phyloP scores from a whole-genome alignment of 2,888 invertebrate genomes.

The Dusona sp. region DNA sequence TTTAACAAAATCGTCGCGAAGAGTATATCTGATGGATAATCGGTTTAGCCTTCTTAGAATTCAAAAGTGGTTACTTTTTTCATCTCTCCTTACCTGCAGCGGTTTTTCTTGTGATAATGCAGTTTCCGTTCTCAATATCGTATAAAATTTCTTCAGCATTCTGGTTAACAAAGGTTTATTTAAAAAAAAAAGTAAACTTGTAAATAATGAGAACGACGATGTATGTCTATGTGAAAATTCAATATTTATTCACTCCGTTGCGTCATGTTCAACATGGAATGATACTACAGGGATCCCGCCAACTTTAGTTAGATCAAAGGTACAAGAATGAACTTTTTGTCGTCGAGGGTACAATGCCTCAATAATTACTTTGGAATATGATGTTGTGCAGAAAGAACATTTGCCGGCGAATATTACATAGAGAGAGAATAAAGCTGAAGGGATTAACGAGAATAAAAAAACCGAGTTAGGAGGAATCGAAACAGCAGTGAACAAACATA shows the following conservation, averaged over 20 bases:
- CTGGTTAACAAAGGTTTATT: not conserved
- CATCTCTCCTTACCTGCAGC: no score
- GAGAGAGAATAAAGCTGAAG: not conserved
- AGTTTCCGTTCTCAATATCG: no score
- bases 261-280: no score
- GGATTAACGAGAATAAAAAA: not conserved
- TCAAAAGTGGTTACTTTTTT: no score
- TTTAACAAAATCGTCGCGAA: no score
- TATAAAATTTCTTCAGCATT: no score
- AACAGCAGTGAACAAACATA: constrained; percentile 7
- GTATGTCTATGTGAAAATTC: no score
- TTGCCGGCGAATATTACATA: not conserved
- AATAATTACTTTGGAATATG: not conserved
- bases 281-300: not conserved
- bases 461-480: constrained; percentile 12
- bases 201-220: not conserved
- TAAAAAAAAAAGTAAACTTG: not conserved
- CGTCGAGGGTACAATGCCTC: not conserved
- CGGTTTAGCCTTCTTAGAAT: no score
- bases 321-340: not conserved
- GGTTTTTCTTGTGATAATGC: no score
- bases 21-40: no score
- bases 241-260: no score
- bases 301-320: not conserved
- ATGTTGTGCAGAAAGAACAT: not conserved